Evolutionary conservation across 2,113 vertebrate genomes (phyloP).

Genomic region (Lasiurus cinereus): DNA sequence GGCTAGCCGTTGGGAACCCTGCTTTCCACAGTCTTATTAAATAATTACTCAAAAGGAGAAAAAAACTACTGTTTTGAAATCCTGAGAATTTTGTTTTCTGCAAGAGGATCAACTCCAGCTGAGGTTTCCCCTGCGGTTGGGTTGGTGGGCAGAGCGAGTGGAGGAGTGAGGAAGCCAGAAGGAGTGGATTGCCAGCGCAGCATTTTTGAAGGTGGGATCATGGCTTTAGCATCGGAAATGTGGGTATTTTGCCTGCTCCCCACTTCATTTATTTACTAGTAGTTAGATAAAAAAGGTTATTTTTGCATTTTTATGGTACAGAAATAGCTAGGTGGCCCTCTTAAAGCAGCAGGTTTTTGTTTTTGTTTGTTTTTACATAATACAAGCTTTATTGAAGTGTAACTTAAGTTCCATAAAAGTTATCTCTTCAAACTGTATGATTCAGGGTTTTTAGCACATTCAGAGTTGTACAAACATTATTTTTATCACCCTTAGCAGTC

Average conservation of each 20-base stretch:
- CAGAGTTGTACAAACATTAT: neutral
- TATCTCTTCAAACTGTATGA: neutral
- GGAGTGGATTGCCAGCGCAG: neutral
- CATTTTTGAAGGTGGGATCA: neutral
- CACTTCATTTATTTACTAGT: neutral
- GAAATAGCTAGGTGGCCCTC: constrained; percentile 46
- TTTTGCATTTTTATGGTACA: constrained; percentile 14
- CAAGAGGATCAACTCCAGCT: neutral
- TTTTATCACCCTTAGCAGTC: neutral
- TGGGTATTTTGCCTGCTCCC: neutral
- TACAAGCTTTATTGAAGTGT: neutral
- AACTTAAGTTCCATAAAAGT: constrained; percentile 6
- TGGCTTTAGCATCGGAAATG: neutral
- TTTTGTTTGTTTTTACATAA: neutral
- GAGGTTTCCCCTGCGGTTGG: neutral
- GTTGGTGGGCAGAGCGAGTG: rapidly evolving
- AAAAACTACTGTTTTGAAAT: constrained; percentile 36
- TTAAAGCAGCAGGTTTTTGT: constrained; percentile 20
- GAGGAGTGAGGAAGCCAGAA: neutral
- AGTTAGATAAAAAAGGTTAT: constrained; percentile 22
- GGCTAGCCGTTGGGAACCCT: constrained; percentile 57
- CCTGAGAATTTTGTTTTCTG: constrained; percentile 40
- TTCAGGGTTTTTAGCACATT: constrained; percentile 1
- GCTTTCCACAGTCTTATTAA: constrained; percentile 75
- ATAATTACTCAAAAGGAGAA: constrained; percentile 50